phyloP scores from a whole-genome alignment of 2,113 vertebrate genomes.

The Bothrops jararaca region DNA sequence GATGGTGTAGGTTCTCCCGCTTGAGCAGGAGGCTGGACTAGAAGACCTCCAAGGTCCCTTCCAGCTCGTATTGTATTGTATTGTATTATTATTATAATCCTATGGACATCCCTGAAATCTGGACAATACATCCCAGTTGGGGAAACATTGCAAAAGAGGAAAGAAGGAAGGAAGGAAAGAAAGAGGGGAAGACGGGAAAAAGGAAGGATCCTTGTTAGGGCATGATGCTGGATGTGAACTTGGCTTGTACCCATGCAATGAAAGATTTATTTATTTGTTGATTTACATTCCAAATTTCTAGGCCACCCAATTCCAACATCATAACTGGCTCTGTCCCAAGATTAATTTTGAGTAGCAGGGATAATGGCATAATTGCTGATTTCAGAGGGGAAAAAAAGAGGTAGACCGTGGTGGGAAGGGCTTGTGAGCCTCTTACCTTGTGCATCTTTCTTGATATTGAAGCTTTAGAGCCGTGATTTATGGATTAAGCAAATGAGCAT shows the following conservation, averaged over 20 bases:
- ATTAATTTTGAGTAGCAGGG: background rate
- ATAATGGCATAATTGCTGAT: background rate
- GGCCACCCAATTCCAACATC: background rate
- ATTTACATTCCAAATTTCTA: background rate
- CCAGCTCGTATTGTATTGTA: too few relatives aligned
- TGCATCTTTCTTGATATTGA: background rate
- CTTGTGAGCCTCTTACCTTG: background rate
- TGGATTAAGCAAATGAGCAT: background rate
- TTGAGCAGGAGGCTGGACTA: too few relatives aligned
- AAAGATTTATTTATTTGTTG: background rate
- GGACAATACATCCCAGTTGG: background rate
- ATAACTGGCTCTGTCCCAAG: background rate
- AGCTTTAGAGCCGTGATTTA: background rate
- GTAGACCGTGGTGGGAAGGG: background rate
- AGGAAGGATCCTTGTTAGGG: background rate
- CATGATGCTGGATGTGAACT: background rate
- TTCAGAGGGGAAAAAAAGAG: background rate
- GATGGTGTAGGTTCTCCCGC: too few relatives aligned
- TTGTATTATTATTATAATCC: background rate
- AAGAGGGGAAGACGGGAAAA: background rate
- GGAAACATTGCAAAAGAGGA: background rate
- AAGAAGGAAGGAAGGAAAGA: background rate
- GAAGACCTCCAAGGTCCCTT: too few relatives aligned
- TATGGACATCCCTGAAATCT: background rate
- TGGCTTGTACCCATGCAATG: background rate